Evolutionary conservation across 2,888 invertebrate species (phyloP).

Genomic region (Folsomia manolachei): DNA sequence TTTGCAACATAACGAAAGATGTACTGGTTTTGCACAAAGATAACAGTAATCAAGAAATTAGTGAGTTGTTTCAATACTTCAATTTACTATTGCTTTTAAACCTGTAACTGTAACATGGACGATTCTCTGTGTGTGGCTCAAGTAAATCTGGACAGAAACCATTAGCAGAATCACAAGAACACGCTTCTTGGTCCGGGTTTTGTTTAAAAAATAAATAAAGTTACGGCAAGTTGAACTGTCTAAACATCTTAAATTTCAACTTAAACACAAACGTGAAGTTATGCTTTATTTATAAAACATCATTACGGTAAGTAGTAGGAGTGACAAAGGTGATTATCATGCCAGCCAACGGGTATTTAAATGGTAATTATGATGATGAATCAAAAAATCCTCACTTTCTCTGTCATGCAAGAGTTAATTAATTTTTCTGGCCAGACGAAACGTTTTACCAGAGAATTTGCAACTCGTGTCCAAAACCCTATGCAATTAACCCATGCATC

Average conservation of each 20-base stretch:
- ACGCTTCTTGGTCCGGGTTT: neutral
- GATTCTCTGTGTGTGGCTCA: neutral
- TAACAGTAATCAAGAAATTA: too few relatives aligned
- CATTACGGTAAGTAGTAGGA: neutral
- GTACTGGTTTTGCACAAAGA: too few relatives aligned
- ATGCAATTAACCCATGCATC: too few relatives aligned
- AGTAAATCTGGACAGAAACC: constrained; percentile 9
- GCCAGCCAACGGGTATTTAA: neutral
- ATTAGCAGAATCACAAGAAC: constrained; percentile 11
- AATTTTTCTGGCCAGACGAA: too few relatives aligned
- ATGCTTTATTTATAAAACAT: neutral
- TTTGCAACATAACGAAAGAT: too few relatives aligned
- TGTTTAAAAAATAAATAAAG: constrained; percentile 48
- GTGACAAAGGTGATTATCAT: neutral
- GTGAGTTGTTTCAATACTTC: too few relatives aligned
- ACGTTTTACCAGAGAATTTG: neutral
- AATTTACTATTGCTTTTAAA: too few relatives aligned
- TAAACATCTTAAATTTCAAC: constrained; percentile 50
- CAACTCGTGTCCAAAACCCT: neutral
- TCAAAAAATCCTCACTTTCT: too few relatives aligned
- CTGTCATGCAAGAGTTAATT: neutral
- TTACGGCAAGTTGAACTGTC: constrained; percentile 48
- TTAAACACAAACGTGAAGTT: constrained; percentile 39
- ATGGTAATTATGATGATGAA: neutral
- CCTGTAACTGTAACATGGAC: too few relatives aligned